These are phyloP conservation scores for Numida meleagris DNA, from an alignment of 2,113 vertebrate genomes.

Conservation along the genomic window DNA sequence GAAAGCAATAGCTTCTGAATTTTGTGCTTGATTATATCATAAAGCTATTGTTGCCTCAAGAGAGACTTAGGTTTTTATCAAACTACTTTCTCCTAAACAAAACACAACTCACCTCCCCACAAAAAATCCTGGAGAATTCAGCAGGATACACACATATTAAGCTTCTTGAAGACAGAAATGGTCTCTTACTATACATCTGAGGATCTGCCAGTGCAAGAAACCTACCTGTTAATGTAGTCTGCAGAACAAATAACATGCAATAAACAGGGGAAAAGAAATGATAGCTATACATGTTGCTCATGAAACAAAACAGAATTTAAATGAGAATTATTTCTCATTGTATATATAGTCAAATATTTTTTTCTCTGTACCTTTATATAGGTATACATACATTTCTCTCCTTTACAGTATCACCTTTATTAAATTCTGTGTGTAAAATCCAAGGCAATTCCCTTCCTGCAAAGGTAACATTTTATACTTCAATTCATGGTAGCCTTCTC, in stretches of 20 bases:
- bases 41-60: not conserved
- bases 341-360: not conserved
- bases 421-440: not conserved
- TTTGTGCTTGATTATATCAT: not conserved
- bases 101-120: not conserved
- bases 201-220: not conserved
- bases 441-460: slow-evolving; percentile 1
- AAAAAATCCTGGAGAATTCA: not conserved
- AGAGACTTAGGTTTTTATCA: not conserved
- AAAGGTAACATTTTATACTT: slow-evolving; percentile 17
- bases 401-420: not conserved
- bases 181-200: not conserved
- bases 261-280: not conserved
- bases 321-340: not conserved
- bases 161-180: not conserved
- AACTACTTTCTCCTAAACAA: not conserved
- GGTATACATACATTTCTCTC: not conserved
- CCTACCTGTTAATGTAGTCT: not conserved
- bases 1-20: not conserved
- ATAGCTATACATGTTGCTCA: not conserved
- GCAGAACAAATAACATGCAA: not conserved
- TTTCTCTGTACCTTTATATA: not conserved
- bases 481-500: not conserved
- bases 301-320: not conserved
- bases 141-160: not conserved